phyloP scores from a whole-genome alignment of 2,113 vertebrate genomes.

The Catagonus wagneri region DNA sequence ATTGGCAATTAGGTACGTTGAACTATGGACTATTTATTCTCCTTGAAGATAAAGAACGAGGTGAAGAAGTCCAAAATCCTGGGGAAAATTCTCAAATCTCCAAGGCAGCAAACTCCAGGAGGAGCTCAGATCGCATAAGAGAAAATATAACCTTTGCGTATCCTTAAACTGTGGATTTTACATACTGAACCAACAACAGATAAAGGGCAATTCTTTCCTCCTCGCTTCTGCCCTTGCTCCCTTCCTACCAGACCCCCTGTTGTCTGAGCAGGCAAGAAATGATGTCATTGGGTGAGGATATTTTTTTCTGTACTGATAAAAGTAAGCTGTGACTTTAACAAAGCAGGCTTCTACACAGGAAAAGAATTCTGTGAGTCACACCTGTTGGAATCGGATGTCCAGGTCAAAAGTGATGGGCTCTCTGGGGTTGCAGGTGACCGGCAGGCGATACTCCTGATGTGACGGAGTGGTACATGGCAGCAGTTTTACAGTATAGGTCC shows the following conservation, averaged over 20 bases:
- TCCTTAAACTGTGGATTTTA: neutral
- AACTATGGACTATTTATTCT: neutral
- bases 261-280: neutral
- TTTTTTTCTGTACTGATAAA: neutral
- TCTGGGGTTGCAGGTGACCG: constrained; percentile 93
- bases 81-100: neutral
- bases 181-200: neutral
- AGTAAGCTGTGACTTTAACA: neutral
- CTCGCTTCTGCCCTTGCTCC: neutral
- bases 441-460: constrained; percentile 91
- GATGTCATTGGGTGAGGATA: neutral
- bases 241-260: neutral
- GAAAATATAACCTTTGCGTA: neutral
- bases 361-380: constrained; percentile 64
- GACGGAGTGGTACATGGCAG: constrained; percentile 92
- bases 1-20: neutral
- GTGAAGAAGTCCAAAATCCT: neutral
- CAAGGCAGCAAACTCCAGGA: neutral
- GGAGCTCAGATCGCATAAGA: neutral
- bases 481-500: constrained; percentile 93
- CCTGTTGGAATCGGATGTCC: constrained; percentile 98
- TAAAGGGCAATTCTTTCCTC: neutral
- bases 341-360: neutral
- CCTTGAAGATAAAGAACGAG: neutral
- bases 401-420: constrained; percentile 94